Evolutionary conservation across 2,113 vertebrate species (phyloP).

Genomic region (Prunella himalayana): DNA sequence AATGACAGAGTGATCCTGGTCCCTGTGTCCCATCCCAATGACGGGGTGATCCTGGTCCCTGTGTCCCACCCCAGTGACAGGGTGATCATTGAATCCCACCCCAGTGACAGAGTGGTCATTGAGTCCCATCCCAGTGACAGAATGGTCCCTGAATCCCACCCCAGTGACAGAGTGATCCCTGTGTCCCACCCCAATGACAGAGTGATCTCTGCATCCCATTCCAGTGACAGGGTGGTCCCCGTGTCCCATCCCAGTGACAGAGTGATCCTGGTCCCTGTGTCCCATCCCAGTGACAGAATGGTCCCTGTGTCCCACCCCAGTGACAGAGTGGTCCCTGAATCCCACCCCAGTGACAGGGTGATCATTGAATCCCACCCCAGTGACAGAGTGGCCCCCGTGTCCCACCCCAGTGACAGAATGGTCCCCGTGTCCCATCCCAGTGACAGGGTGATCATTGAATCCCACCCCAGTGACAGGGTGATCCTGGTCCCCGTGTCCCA

Average conservation of each 20-base stretch:
- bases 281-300: neutral
- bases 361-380: too few species aligned
- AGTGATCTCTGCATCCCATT: neutral
- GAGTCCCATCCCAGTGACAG: too few species aligned
- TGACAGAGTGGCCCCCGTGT: too few species aligned
- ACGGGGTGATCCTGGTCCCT: too few species aligned
- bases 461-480: neutral
- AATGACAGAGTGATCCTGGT: accelerated
- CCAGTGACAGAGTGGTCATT: too few species aligned
- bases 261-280: too few species aligned
- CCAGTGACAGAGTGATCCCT: neutral
- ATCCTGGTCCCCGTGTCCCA: neutral
- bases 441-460: accelerated
- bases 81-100: neutral
- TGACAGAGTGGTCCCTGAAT: neutral
- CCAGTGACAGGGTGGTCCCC: neutral
- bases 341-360: too few species aligned
- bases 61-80: neutral
- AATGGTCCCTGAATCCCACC: accelerated
- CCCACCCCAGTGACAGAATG: too few species aligned
- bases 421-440: neutral
- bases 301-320: neutral
- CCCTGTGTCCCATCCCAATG: neutral
- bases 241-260: neutral
- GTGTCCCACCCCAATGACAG: neutral